Evolutionary conservation across 2,888 invertebrate species (phyloP).

Genomic region (Alloscopus bannaensis): DNA sequence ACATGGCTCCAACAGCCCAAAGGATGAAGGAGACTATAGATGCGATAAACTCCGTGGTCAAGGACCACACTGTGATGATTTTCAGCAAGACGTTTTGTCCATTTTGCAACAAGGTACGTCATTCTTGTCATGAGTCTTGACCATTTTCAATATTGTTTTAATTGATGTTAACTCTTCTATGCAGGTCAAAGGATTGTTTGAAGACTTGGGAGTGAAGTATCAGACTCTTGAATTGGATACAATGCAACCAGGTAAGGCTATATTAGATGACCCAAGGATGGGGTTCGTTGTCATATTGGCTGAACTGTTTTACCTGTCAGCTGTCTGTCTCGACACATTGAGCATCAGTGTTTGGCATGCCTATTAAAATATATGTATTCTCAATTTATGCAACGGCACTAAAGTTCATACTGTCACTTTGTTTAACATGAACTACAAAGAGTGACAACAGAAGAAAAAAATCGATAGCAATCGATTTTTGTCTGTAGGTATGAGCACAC

Average conservation of each 20-base stretch:
- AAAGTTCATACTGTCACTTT: too few relatives aligned
- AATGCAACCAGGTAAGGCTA: slow-evolving; percentile 61
- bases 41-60: slow-evolving; percentile 74
- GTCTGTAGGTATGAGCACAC: background rate
- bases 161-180: slow-evolving; percentile 16
- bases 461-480: slow-evolving; percentile 1
- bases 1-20: slow-evolving; percentile 48
- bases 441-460: background rate
- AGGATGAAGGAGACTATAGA: slow-evolving; percentile 38
- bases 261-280: too few relatives aligned
- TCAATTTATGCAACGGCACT: too few relatives aligned
- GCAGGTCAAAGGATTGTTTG: slow-evolving; percentile 65
- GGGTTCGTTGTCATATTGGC: too few relatives aligned
- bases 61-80: slow-evolving; percentile 76
- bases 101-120: slow-evolving; percentile 76
- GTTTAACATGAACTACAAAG: too few relatives aligned
- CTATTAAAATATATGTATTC: too few relatives aligned
- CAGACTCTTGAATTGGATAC: slow-evolving; percentile 62
- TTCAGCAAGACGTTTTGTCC: slow-evolving; percentile 78
- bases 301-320: too few relatives aligned
- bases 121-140: background rate
- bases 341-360: too few relatives aligned
- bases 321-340: too few relatives aligned
- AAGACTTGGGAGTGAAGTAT: slow-evolving; percentile 53
- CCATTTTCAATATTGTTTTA: background rate